phyloP scores from a whole-genome alignment of 1,140 invertebrate species.

The Bombus balteatus region DNA sequence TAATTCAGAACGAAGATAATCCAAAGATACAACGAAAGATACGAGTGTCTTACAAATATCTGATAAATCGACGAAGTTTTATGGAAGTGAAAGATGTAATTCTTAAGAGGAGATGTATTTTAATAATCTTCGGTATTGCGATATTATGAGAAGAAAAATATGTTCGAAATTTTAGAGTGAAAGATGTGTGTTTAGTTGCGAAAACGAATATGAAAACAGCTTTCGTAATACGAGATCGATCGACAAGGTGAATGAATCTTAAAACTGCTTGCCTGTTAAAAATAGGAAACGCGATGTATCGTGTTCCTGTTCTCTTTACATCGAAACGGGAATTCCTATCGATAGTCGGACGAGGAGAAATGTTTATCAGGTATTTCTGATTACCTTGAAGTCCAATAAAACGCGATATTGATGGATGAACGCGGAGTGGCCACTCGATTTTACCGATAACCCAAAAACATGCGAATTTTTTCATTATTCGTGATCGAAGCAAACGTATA shows the following conservation, averaged over 20 bases:
- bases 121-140: background rate
- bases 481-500: background rate
- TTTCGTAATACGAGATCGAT: background rate
- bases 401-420: background rate
- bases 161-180: background rate
- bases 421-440: background rate
- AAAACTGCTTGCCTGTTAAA: background rate
- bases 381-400: background rate
- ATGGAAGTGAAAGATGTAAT: too few species aligned
- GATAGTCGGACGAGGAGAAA: background rate
- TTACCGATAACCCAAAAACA: slow-evolving; percentile 4
- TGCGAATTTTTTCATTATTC: slow-evolving; percentile 11
- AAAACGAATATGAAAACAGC: background rate
- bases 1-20: background rate
- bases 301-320: background rate
- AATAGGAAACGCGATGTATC: background rate
- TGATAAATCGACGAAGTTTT: too few species aligned
- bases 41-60: too few species aligned
- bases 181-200: too few species aligned
- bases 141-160: background rate
- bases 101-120: background rate
- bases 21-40: too few species aligned
- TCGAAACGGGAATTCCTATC: background rate
- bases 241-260: background rate
- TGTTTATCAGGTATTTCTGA: background rate